Conservation (phyloP, 2,113 vertebrate genomes). For the Siniperca knerii region DNA sequence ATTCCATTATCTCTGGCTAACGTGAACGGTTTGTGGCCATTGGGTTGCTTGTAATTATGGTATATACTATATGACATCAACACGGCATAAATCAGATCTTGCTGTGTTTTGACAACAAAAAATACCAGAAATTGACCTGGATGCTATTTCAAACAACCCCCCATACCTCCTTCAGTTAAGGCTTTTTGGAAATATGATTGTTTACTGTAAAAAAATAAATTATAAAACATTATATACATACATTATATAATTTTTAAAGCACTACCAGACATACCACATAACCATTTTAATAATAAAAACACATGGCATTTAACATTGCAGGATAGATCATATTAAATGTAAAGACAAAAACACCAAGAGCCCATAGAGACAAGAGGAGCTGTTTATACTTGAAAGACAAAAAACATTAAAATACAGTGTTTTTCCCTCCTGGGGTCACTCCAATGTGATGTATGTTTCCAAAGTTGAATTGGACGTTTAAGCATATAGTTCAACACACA, state of each 20-base stretch:
- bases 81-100: neutral
- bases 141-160: neutral
- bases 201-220: neutral
- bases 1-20: neutral
- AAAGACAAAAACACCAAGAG: neutral
- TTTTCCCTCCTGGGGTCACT: neutral
- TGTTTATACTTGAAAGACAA: conserved; percentile 4
- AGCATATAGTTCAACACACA: neutral
- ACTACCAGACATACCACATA: neutral
- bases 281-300: neutral
- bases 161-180: too few species aligned
- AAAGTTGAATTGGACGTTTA: conserved; percentile 19
- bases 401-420: neutral
- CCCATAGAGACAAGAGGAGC: neutral
- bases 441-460: neutral
- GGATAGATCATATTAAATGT: neutral
- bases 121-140: neutral
- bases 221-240: neutral
- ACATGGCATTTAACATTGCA: neutral
- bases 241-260: neutral
- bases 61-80: neutral
- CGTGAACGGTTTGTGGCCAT: neutral
- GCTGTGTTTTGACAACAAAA: neutral
- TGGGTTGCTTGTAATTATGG: neutral
- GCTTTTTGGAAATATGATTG: neutral